phyloP scores from a whole-genome alignment of 2,888 invertebrate species.

The Erebia palarica region DNA sequence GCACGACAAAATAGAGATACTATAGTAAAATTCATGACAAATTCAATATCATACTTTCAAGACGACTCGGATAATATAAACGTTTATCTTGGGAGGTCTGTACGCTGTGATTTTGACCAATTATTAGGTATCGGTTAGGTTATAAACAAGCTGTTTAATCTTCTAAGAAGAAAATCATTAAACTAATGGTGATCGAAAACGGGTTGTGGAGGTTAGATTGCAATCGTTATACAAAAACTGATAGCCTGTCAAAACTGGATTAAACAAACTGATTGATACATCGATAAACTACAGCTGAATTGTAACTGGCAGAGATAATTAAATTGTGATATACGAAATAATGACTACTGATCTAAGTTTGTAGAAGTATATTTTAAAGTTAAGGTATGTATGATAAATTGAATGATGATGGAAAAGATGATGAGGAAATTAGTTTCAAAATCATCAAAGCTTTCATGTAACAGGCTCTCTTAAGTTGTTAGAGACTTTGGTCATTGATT shows the following conservation, averaged over 20 bases:
- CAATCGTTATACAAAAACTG: constrained; percentile 9
- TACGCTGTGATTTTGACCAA: too few relatives aligned
- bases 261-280: constrained; percentile 3
- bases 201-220: background rate
- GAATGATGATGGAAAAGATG: background rate
- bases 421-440: background rate
- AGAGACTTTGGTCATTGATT: too few relatives aligned
- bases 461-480: too few relatives aligned
- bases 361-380: background rate
- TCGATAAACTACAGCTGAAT: background rate
- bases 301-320: background rate
- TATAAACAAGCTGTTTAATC: background rate
- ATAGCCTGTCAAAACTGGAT: constrained; percentile 13
- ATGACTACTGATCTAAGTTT: background rate
- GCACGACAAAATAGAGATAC: too few relatives aligned
- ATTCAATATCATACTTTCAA: too few relatives aligned
- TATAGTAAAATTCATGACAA: too few relatives aligned
- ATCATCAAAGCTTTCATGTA: too few relatives aligned
- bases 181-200: background rate
- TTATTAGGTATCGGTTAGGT: background rate
- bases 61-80: too few relatives aligned
- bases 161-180: background rate
- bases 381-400: background rate
- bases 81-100: too few relatives aligned
- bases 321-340: background rate